Conservation (phyloP, 2,888 invertebrate genomes). For the Pomacea canaliculata region DNA sequence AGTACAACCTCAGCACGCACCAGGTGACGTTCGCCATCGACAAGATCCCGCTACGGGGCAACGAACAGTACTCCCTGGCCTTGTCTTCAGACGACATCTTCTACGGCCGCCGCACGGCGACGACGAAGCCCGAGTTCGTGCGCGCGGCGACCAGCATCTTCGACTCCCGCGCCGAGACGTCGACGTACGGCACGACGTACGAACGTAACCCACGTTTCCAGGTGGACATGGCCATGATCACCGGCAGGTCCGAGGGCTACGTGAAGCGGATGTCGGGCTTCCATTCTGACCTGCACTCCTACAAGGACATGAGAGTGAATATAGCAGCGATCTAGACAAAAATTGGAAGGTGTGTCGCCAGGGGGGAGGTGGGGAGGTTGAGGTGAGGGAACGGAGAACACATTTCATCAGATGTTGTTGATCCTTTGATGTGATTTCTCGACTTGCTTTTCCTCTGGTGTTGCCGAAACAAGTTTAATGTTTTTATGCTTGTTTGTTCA, state of each 20-base stretch:
- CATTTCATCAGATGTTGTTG: no score
- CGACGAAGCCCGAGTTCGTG: conserved; percentile 44
- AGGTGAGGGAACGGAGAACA: no score
- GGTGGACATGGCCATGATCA: conserved; percentile 38
- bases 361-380: no score
- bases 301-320: conserved; percentile 41
- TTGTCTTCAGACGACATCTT: conserved; percentile 45
- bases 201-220: conserved; percentile 42
- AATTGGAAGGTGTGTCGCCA: no score
- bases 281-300: conserved; percentile 45
- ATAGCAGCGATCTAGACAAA: conserved; percentile 19
- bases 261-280: conserved; percentile 41
- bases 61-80: conserved; percentile 43
- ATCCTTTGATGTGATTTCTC: no score
- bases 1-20: conserved; percentile 36
- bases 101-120: conserved; percentile 26
- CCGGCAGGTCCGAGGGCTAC: conserved; percentile 38
- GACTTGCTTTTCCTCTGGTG: no score
- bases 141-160: conserved; percentile 47
- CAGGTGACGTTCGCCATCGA: conserved; percentile 37
- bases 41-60: conserved; percentile 41
- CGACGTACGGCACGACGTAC: conserved; percentile 41
- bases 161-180: conserved; percentile 38
- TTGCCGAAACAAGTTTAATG: no score
- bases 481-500: no score